These are phyloP conservation scores for Mycetomoellerius zeteki DNA, from an alignment of 1,140 invertebrate species.

Conservation along the genomic window DNA sequence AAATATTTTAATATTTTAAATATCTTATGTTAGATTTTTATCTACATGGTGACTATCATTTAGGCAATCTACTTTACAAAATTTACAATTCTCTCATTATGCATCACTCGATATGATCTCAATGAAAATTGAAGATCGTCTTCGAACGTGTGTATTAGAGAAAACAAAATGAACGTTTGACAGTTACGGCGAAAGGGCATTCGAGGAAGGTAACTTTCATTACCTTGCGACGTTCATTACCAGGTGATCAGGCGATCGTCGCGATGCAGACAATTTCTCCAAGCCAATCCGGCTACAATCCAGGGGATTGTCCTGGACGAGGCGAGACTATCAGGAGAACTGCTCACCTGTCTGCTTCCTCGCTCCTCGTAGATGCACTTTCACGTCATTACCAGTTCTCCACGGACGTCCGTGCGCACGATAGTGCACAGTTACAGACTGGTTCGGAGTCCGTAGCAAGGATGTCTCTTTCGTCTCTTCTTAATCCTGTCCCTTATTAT, in stretches of 20 bases:
- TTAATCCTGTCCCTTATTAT: neutral
- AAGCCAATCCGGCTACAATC: slow-evolving; percentile 38
- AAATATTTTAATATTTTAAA: no score
- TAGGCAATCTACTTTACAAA: no score
- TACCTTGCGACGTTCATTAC: slow-evolving; percentile 32
- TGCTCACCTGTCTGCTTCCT: slow-evolving; percentile 20
- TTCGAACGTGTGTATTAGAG: neutral
- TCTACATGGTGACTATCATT: no score
- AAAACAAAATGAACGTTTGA: neutral
- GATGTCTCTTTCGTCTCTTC: slow-evolving; percentile 34
- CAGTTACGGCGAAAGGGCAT: slow-evolving; percentile 31
- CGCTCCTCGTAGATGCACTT: slow-evolving; percentile 81
- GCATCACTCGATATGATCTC: no score
- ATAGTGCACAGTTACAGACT: slow-evolving; percentile 38
- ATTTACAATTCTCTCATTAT: no score
- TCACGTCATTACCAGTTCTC: slow-evolving; percentile 81
- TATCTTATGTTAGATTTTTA: no score
- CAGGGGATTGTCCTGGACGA: slow-evolving; percentile 67
- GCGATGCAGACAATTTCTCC: slow-evolving; percentile 60
- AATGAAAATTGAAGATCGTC: neutral
- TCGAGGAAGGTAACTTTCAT: slow-evolving; percentile 32
- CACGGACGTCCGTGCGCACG: slow-evolving; percentile 19
- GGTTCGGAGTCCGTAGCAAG: slow-evolving; percentile 33
- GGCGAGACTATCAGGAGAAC: slow-evolving; percentile 62
- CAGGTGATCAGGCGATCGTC: slow-evolving; percentile 30